Evolutionary conservation across 2,888 invertebrate genomes (phyloP).

Genomic region (Cephus spinipes): DNA sequence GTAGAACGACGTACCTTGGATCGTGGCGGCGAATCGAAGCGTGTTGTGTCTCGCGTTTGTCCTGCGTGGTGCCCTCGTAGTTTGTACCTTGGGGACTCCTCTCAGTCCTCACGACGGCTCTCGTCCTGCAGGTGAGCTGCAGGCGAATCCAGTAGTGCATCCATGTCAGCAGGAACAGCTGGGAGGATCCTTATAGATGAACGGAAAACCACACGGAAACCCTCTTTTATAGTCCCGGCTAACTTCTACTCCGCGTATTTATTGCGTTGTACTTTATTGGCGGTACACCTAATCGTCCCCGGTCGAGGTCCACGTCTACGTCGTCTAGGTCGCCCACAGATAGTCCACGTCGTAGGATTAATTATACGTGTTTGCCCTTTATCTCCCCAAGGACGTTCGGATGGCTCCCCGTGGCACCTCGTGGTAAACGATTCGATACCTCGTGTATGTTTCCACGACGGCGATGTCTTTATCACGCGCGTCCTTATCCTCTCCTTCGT

Average conservation of each 20-base stretch:
- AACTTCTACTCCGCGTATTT: neutral
- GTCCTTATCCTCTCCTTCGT: neutral
- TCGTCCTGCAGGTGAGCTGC: neutral
- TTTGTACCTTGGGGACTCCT: neutral
- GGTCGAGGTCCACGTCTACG: neutral
- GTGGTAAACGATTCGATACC: neutral
- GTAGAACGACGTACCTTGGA: constrained; percentile 50
- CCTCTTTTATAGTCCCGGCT: neutral
- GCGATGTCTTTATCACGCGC: neutral
- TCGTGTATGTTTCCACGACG: neutral
- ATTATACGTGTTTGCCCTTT: neutral
- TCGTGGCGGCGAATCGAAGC: constrained; percentile 54
- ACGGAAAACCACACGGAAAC: neutral
- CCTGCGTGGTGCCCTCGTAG: constrained; percentile 51
- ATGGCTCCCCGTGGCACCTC: neutral
- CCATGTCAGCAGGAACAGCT: neutral
- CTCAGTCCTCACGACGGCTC: neutral
- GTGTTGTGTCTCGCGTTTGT: constrained; percentile 30
- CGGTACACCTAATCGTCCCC: neutral
- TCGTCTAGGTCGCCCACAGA: neutral
- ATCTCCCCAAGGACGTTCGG: neutral
- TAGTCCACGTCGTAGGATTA: neutral
- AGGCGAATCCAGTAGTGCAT: neutral
- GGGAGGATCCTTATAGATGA: neutral
- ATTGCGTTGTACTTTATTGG: neutral